A percentile compares a stretch with the other conserved stretches of the same genome.
These are phyloP conservation scores for Adelphocoris suturalis DNA, from an alignment of 2,888 invertebrate species.

Conservation along the genomic window DNA sequence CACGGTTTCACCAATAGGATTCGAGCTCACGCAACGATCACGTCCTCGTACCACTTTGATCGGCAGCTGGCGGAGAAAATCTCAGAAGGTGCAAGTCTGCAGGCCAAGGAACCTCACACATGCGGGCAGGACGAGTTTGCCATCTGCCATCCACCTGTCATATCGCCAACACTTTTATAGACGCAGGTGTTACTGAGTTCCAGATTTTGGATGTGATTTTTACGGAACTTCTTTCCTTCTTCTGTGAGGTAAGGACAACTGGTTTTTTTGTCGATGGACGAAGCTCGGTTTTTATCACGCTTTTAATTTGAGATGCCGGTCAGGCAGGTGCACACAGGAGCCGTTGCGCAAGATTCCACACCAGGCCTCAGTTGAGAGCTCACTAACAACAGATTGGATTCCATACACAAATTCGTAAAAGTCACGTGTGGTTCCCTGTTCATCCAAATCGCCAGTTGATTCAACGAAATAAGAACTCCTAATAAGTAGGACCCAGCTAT, in stretches of 20 bases:
- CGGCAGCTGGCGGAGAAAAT: conserved; percentile 11
- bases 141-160: conserved; percentile 13
- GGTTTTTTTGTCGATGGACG: not conserved
- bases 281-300: not conserved
- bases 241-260: not conserved
- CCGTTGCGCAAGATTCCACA: conserved; percentile 1
- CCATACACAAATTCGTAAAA: too few relatives aligned
- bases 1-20: not conserved
- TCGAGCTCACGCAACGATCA: not conserved
- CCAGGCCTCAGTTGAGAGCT: not conserved
- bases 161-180: not conserved
- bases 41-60: not conserved
- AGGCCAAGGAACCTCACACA: not conserved
- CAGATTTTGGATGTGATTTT: conserved; percentile 17
- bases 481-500: too few relatives aligned
- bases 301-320: not conserved
- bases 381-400: too few relatives aligned
- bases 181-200: not conserved
- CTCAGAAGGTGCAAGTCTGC: not conserved
- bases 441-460: too few relatives aligned
- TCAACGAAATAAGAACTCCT: too few relatives aligned
- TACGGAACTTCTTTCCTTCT: not conserved
- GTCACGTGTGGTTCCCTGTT: too few relatives aligned
- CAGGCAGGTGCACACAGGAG: not conserved
- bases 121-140: conserved; percentile 25